phyloP scores from a whole-genome alignment of 2,797 vertebrate species.

The Pangasius krempfi region DNA sequence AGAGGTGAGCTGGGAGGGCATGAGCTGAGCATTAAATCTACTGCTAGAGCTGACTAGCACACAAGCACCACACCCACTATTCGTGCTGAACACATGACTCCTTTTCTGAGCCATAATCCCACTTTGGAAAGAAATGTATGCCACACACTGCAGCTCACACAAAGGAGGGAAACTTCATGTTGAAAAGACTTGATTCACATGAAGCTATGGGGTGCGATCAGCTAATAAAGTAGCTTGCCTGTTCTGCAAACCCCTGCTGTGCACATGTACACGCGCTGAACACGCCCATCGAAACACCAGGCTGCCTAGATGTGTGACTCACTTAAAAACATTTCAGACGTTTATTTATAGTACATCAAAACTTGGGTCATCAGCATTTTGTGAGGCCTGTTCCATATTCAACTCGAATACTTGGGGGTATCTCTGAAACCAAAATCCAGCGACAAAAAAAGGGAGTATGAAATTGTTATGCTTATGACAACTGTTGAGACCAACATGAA shows the following conservation, averaged over 20 bases:
- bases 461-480: background rate
- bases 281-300: background rate
- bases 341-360: background rate
- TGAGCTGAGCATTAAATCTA: conserved; percentile 4
- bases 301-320: background rate
- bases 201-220: background rate
- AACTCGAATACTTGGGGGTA: background rate
- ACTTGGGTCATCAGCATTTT: background rate
- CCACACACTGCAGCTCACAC: conserved; percentile 9
- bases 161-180: conserved; percentile 29
- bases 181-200: conserved; percentile 12
- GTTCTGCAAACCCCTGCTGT: conserved; percentile 1
- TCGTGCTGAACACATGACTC: conserved; percentile 15
- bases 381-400: background rate
- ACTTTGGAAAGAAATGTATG: conserved; percentile 16
- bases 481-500: background rate
- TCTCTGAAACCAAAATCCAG: background rate
- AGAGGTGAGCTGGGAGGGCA: background rate
- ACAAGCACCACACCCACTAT: conserved; percentile 23
- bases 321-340: background rate
- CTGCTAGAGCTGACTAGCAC: background rate
- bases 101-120: conserved; percentile 23
- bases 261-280: background rate
- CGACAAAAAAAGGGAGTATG: background rate
- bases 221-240: background rate